These are phyloP conservation scores for Riptortus pedestris DNA, from an alignment of 1,140 invertebrate species.

Conservation along the genomic window DNA sequence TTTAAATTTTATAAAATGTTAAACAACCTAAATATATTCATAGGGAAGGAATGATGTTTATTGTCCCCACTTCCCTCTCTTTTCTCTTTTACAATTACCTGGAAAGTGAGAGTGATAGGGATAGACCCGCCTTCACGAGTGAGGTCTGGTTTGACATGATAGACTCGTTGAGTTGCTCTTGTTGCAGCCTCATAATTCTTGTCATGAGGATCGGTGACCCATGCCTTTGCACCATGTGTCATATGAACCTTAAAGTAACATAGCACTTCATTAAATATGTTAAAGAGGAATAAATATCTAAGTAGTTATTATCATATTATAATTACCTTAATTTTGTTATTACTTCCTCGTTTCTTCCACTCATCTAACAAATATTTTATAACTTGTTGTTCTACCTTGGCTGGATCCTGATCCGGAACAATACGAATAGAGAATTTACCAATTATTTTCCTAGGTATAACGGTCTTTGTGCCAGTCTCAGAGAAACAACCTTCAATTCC, in stretches of 20 bases:
- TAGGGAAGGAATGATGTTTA: too few relatives aligned
- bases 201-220: slow-evolving; percentile 86
- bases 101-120: slow-evolving; percentile 80
- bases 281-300: neutral
- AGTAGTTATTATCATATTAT: neutral
- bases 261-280: neutral
- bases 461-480: slow-evolving; percentile 85
- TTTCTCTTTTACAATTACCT: too few relatives aligned
- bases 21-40: too few relatives aligned
- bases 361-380: slow-evolving; percentile 58
- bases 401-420: slow-evolving; percentile 81
- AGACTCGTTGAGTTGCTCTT: slow-evolving; percentile 79
- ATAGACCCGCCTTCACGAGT: slow-evolving; percentile 94
- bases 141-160: slow-evolving; percentile 84
- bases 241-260: slow-evolving; percentile 44
- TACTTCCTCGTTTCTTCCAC: slow-evolving; percentile 58
- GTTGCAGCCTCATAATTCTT: slow-evolving; percentile 82
- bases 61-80: too few relatives aligned
- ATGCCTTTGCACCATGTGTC: slow-evolving; percentile 71
- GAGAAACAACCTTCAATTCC: slow-evolving; percentile 89
- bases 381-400: slow-evolving; percentile 62
- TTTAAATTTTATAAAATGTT: too few relatives aligned
- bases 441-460: slow-evolving; percentile 87
- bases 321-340: slow-evolving; percentile 72
- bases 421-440: slow-evolving; percentile 94